Evolutionary conservation across 1,140 invertebrate species (phyloP), one percentile per base, ranked within the genome.

Genomic region (Macrostomum lignano): DNA sequence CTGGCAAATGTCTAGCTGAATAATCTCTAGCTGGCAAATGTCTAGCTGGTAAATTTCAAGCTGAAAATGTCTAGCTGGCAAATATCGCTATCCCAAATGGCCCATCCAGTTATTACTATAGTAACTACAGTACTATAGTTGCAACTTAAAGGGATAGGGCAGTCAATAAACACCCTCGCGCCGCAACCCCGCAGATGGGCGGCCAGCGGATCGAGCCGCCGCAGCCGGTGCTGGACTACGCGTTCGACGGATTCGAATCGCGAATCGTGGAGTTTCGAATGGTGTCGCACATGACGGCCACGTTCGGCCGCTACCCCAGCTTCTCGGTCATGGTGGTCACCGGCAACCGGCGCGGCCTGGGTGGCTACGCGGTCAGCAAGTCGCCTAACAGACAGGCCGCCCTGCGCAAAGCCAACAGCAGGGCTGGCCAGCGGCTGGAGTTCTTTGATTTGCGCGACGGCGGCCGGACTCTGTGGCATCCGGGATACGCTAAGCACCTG

Each of bases 271-370:
- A 82, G 58, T 49, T 63, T 36, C 76, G 78, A 61, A 60, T 67
- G 25, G 69, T 82, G 1, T 63, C 68, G 7, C 67, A 69, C 39
- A 86, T 88, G 78, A 75, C 70, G 44, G 73, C 70, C 14, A 73
- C 68, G 50, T 58, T 81, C 45, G 82, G 82, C 2, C 60, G 76
- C 31, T 69, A 63, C 25, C 62, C 68, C 32, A 59, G 64, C 36
- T 57, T 67, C 19, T 72, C 70, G 44, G 59, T 61, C 20, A 62
- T 74, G 42, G 69, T 70, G 21, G 68, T 86, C 1, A 78, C 75
- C 33, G 84, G 84, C 26, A 91, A 91, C 62, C 61, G 65, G 31
- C 71, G 81, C 51, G 84, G 82, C 2, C 51, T 88, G 7, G 72
- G 65, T 42, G 82, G 59, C 47, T 39, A 36, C 29, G 32, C 6